Percentiles rank a stretch among this genome's conserved stretches.
Conservation (phyloP, 2,797 vertebrate species). For the Acomys russatus region DNA sequence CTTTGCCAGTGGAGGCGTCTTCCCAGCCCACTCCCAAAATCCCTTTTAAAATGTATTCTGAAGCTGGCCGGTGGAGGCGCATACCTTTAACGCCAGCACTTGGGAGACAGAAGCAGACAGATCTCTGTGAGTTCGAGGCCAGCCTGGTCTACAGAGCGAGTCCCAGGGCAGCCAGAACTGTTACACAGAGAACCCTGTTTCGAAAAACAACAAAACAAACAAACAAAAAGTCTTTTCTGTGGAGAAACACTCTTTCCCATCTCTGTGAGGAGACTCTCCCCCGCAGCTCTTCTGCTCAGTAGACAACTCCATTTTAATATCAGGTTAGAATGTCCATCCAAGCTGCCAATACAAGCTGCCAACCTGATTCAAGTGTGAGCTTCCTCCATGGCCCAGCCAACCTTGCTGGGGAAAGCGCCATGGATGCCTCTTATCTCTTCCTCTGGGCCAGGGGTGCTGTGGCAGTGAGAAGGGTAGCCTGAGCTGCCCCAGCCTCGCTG, state of each 20-base stretch:
- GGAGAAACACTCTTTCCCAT: not conserved
- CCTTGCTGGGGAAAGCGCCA: accelerated
- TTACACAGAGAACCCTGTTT: not conserved
- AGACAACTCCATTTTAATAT: not conserved
- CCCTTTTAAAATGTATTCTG: not conserved
- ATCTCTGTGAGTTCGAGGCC: not conserved
- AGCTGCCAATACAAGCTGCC: not conserved
- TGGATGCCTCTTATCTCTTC: no score
- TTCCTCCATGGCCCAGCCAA: not conserved
- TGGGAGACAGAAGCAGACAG: not conserved
- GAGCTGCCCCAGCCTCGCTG: not conserved
- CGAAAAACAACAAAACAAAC: not conserved
- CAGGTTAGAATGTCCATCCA: not conserved
- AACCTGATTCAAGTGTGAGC: not conserved
- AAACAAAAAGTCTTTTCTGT: not conserved
- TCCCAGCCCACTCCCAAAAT: not conserved
- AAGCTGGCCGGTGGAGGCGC: not conserved
- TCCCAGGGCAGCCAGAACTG: not conserved
- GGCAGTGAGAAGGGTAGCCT: not conserved
- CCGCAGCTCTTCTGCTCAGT: not conserved
- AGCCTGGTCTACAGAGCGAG: not conserved
- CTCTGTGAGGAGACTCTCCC: not conserved
- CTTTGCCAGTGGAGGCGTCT: not conserved
- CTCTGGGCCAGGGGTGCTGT: no score
- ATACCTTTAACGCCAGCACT: not conserved